A percentile compares a stretch with the other conserved stretches of the same genome.
phyloP scores from a whole-genome alignment of 2,797 vertebrate genomes.

The Spheniscus humboldti region DNA sequence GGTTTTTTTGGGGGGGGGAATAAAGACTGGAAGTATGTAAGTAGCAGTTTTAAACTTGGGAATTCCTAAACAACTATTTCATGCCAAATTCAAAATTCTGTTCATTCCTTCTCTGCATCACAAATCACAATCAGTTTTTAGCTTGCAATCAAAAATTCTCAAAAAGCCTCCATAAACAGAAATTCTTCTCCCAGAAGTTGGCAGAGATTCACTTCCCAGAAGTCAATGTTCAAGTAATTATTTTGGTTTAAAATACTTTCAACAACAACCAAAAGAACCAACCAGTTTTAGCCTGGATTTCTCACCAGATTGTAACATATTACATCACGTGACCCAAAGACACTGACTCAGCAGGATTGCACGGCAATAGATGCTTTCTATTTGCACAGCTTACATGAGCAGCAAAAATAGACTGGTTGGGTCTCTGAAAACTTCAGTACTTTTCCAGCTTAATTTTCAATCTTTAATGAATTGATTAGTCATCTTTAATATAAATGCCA shows the following conservation, averaged over 20 bases:
- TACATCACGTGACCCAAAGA: background rate
- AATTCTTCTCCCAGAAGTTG: background rate
- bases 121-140: background rate
- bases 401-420: background rate
- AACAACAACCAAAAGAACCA: background rate
- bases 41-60: background rate
- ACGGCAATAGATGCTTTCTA: background rate
- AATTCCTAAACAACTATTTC: background rate
- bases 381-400: accelerated
- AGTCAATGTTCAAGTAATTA: background rate
- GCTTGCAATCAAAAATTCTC: background rate
- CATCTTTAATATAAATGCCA: background rate
- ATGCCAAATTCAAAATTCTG: background rate
- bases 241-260: background rate
- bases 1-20: background rate
- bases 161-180: background rate
- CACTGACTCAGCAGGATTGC: background rate
- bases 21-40: background rate
- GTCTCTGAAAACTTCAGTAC: background rate
- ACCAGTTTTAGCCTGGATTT: background rate
- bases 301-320: background rate
- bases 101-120: background rate
- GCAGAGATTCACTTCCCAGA: background rate
- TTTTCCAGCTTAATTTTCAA: background rate
- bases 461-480: background rate